These are phyloP conservation scores for Aurelia aurita DNA, from an alignment of 30 jellyfish, hydroid and myxozoan genomes.

Conservation along the genomic window DNA sequence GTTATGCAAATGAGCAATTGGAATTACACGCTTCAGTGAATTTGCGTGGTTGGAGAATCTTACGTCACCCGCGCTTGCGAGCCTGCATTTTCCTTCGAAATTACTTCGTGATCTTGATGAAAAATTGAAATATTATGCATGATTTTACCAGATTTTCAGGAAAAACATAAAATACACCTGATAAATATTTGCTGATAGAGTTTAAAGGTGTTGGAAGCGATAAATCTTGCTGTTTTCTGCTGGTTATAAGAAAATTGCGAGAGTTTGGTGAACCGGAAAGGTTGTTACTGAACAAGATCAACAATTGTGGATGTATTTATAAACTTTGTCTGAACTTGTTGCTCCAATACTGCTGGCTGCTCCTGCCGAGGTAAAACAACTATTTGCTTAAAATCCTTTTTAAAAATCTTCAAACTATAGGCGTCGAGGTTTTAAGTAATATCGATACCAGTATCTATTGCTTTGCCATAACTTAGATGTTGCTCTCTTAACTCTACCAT, in stretches of 20 bases:
- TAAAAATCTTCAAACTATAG: no score
- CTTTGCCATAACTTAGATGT: no score
- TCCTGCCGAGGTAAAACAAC: slow-evolving; percentile 3
- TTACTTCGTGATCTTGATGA: neutral
- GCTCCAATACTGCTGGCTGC: slow-evolving; percentile 40
- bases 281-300: slow-evolving; percentile 46
- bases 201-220: neutral
- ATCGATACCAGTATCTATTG: no score
- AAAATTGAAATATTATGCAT: neutral
- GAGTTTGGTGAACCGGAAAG: slow-evolving; percentile 64
- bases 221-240: slow-evolving; percentile 8
- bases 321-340: slow-evolving; percentile 49
- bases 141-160: neutral
- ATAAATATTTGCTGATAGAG: neutral
- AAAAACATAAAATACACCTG: neutral
- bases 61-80: slow-evolving; percentile 57
- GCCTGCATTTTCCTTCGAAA: slow-evolving; percentile 11
- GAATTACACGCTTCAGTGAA: slow-evolving; percentile 69
- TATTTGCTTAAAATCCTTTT: no score
- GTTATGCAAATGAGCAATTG: slow-evolving; percentile 24
- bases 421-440: no score
- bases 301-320: slow-evolving; percentile 58
- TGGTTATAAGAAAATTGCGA: neutral
- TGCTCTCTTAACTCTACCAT: no score
- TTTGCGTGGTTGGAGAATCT: slow-evolving; percentile 48